A percentile compares a stretch with the other conserved stretches of the same genome.
phyloP scores from a whole-genome alignment of 2,888 invertebrate genomes.

The Dryocosmus kuriphilus region DNA sequence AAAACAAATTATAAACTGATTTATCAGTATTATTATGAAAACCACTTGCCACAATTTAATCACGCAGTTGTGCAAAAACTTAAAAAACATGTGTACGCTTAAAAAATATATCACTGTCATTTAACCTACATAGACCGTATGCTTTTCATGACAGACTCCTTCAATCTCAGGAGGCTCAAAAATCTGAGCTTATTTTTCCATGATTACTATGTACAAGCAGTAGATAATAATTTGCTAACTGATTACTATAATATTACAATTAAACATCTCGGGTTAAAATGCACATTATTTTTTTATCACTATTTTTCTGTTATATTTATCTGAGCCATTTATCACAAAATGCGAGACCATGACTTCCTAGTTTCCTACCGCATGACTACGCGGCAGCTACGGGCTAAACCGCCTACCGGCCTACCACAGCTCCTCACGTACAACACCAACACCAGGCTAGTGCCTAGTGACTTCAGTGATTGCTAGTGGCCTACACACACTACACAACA shows the following conservation, averaged over 20 bases:
- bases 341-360: background rate
- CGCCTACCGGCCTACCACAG: too few species aligned
- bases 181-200: background rate
- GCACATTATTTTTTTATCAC: slow-evolving; percentile 50
- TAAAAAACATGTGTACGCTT: background rate
- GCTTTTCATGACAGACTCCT: slow-evolving; percentile 30
- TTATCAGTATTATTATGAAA: background rate
- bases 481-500: too few species aligned
- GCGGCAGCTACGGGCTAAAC: too few species aligned
- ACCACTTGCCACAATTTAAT: slow-evolving; percentile 12
- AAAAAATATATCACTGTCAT: slow-evolving; percentile 17
- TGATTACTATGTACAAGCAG: background rate
- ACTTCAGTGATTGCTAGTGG: too few species aligned
- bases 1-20: background rate
- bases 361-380: too few species aligned
- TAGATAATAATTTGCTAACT: slow-evolving; percentile 13
- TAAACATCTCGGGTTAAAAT: slow-evolving; percentile 12
- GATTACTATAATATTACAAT: slow-evolving; percentile 18
- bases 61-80: slow-evolving; percentile 9
- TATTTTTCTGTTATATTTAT: slow-evolving; percentile 11
- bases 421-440: too few species aligned
- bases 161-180: slow-evolving; percentile 26
- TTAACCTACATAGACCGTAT: slow-evolving; percentile 32
- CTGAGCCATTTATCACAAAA: too few species aligned
- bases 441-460: too few species aligned